Conservation (phyloP, 2,797 vertebrate species). For the Poeciliopsis paucimaculata region DNA sequence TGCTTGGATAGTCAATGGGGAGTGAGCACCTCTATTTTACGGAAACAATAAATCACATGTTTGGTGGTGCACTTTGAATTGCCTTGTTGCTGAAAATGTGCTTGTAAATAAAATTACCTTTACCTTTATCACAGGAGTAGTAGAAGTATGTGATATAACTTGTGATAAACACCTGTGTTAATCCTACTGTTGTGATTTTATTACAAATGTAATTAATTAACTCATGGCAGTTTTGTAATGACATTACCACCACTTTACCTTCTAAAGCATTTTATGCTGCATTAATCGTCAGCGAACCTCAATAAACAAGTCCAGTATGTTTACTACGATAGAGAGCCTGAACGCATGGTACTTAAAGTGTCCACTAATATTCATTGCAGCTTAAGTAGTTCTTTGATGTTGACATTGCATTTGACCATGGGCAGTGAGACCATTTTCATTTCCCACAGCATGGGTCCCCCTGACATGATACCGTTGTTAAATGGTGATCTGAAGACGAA, state of each 20-base stretch:
- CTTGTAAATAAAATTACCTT: too few relatives aligned
- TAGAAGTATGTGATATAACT: background rate
- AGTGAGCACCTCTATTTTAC: background rate
- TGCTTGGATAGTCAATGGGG: too few relatives aligned
- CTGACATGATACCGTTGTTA: constrained; percentile 9
- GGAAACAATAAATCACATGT: background rate
- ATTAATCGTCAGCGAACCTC: background rate
- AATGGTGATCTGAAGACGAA: constrained; percentile 13
- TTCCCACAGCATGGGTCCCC: constrained; percentile 32
- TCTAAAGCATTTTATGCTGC: background rate
- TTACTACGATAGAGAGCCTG: background rate
- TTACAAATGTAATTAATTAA: background rate
- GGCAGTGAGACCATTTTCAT: constrained; percentile 20
- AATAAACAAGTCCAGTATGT: background rate
- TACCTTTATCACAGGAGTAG: background rate
- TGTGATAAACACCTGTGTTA: background rate
- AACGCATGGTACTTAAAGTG: background rate
- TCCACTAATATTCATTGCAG: background rate
- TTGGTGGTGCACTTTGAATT: too few relatives aligned
- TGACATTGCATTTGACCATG: constrained; percentile 2
- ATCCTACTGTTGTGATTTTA: background rate
- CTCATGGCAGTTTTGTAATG: background rate
- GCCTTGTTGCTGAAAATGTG: too few relatives aligned
- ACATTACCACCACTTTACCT: background rate
- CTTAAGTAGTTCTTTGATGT: background rate